Evolutionary conservation across 2,797 vertebrate species (phyloP).

Genomic region (Schizopygopsis malacanthus): DNA sequence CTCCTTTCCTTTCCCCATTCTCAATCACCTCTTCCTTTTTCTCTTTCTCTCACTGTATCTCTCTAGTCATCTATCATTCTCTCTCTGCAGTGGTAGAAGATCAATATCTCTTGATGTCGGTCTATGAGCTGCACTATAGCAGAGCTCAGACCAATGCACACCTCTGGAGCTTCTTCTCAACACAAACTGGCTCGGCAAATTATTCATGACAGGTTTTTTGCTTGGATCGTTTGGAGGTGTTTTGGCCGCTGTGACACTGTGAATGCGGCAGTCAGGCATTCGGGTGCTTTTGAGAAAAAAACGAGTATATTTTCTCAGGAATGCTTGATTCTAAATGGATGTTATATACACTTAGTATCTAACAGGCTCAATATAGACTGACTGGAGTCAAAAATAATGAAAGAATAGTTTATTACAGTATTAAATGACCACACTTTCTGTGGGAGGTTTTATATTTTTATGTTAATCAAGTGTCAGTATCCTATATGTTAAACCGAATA

Average conservation of each 20-base stretch:
- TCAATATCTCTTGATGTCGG: constrained; percentile 47
- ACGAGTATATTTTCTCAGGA: neutral
- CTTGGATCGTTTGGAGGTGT: neutral
- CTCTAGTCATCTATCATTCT: constrained; percentile 31
- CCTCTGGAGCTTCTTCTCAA: constrained; percentile 12
- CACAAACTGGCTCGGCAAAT: constrained; percentile 13
- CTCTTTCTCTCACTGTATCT: constrained; percentile 15
- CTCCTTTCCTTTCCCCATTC: neutral
- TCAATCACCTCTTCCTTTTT: neutral
- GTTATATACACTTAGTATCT: neutral
- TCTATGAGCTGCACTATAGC: constrained; percentile 26
- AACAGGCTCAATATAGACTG: neutral
- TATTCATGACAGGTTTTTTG: constrained; percentile 4
- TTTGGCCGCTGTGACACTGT: neutral
- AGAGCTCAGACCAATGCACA: constrained; percentile 6
- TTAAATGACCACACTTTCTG: neutral
- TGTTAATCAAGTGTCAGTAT: neutral
- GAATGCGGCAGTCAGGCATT: neutral
- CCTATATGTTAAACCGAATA: neutral
- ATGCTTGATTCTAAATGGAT: neutral
- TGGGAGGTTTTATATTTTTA: neutral
- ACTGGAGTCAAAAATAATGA: neutral
- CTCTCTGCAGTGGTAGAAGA: constrained; percentile 41
- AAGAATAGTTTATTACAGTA: neutral
- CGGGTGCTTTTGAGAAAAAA: neutral